Evolutionary conservation across 23 tunicate genomes (phyloP), one percentile per base, ranked within the genome.

Genomic region (Clavelina lepadiformis): DNA sequence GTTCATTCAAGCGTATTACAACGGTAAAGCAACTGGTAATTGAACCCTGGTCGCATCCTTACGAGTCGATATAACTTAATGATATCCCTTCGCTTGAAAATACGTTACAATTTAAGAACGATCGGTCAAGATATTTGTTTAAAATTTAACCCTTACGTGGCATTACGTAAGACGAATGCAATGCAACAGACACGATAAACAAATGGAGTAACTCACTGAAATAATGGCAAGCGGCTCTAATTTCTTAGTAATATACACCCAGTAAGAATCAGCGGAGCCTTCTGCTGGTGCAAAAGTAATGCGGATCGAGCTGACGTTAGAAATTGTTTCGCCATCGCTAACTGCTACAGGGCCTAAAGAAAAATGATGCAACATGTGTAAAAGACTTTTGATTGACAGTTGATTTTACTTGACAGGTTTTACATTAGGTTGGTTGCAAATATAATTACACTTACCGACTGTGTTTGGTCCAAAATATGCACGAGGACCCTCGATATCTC

Each of bases 181-280:
- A n/a, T n/a, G n/a, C n/a, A n/a, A n/a, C n/a, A n/a, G n/a, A n/a
- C n/a, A n/a, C n/a, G n/a, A n/a, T n/a, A n/a, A n/a, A n/a, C n/a
- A n/a, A n/a, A n/a, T n/a, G n/a, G n/a, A n/a, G n/a, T n/a, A n/a
- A n/a, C n/a, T n/a, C n/a, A n/a, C n/a, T n/a, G n/a, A n/a, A n/a
- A n/a, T n/a, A n/a, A n/a, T n/a, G n/a, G n/a, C n/a, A n/a, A n/a
- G n/a, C n/a, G n/a, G n/a, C n/a, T n/a, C n/a, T n/a, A n/a, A n/a
- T n/a, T n/a, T 51, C 31, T 45, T 23, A 6, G 33, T 35, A 21
- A 80, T 38, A 30, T 62, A 80, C 32, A 74, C 45, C 19, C 31
- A 35, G 30, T 80, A 80, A 0, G 21, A 41, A 34, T 80, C 86
- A 38, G 58, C 86, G 7, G 28, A 18, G 31, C 86, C 86, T 2